A percentile compares a stretch with the other conserved stretches of the same genome.
Evolutionary conservation across 2,113 vertebrate genomes (phyloP).

Genomic region (Microtus oregoni): DNA sequence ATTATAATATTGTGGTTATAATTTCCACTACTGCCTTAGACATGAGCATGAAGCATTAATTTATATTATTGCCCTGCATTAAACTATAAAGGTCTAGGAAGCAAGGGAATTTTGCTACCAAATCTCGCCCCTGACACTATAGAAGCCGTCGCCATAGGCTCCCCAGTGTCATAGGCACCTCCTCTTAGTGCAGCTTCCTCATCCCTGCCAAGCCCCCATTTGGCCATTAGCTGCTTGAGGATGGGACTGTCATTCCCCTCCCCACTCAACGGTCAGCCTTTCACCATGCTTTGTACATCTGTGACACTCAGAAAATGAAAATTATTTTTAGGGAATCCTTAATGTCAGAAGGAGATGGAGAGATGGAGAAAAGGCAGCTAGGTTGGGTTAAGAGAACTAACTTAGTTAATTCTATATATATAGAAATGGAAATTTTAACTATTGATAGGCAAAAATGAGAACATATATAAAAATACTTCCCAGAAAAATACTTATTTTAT

Average conservation of each 20-base stretch:
- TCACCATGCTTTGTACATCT: not conserved
- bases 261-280: not conserved
- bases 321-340: constrained; percentile 6
- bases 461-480: not conserved
- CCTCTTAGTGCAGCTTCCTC: not conserved
- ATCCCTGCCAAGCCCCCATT: not conserved
- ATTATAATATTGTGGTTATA: constrained; percentile 29
- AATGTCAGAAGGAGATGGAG: not conserved
- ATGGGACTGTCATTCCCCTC: not conserved
- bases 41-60: constrained; percentile 13
- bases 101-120: not conserved
- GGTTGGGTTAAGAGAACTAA: not conserved
- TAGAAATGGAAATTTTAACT: constrained; percentile 44
- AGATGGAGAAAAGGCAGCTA: not conserved
- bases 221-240: not conserved
- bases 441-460: constrained; percentile 18
- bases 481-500: constrained; percentile 31
- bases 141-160: not conserved
- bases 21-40: constrained; percentile 47
- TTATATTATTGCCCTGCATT: not conserved
- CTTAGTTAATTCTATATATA: constrained; percentile 25
- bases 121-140: not conserved
- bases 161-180: not conserved
- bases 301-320: not conserved
- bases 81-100: constrained; percentile 16